Conservation (phyloP, 2,888 invertebrate genomes). For the Octonoba sinensis region DNA sequence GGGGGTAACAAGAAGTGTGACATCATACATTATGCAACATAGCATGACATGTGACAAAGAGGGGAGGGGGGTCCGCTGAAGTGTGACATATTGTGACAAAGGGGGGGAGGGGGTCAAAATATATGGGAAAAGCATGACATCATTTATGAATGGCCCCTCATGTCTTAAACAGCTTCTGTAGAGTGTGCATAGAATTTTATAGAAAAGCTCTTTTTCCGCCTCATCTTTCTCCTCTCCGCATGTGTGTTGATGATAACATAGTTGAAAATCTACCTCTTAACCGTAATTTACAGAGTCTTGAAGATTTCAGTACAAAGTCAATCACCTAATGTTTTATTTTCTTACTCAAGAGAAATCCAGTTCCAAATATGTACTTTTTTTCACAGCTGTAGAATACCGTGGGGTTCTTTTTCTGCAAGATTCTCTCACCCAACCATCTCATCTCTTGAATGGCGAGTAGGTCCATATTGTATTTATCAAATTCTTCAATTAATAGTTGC, state of each 20-base stretch:
- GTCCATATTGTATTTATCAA: not conserved
- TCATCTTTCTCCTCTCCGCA: not conserved
- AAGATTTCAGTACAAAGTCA: not conserved
- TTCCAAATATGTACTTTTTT: slow-evolving; percentile 18
- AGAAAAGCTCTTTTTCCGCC: slow-evolving; percentile 2
- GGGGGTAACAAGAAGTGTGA: too few species aligned
- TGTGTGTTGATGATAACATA: not conserved
- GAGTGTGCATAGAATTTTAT: not conserved
- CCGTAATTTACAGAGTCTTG: not conserved
- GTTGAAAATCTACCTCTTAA: not conserved
- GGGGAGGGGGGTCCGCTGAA: too few species aligned
- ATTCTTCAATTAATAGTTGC: slow-evolving; percentile 1
- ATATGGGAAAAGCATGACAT: too few species aligned
- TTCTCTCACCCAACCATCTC: not conserved
- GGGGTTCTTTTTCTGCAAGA: not conserved
- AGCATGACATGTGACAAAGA: too few species aligned
- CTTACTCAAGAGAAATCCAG: not conserved
- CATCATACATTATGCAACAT: too few species aligned
- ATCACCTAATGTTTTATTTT: not conserved
- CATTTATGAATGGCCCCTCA: too few species aligned
- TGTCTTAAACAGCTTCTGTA: not conserved
- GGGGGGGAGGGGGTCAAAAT: too few species aligned
- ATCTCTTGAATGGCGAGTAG: not conserved
- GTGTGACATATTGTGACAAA: too few species aligned
- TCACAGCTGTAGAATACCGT: slow-evolving; percentile 14